Conservation (phyloP, 2,113 vertebrate species). For the Riparia riparia region DNA sequence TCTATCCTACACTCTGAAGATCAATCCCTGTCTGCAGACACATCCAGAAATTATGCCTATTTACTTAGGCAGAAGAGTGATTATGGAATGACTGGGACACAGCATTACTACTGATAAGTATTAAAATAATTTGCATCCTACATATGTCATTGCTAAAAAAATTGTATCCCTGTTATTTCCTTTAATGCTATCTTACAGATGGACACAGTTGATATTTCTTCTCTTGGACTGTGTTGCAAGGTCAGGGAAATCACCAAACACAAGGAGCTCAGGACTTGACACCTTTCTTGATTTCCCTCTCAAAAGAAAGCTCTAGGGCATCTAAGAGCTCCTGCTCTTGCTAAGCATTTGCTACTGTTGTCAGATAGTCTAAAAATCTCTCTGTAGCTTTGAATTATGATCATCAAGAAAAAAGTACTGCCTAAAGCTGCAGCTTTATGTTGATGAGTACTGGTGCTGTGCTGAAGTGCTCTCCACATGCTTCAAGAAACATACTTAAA, state of each 20-base stretch:
- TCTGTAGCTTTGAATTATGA: slow-evolving; percentile 34
- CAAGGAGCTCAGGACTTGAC: neutral
- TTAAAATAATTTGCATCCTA: neutral
- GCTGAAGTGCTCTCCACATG: neutral
- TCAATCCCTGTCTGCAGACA: neutral
- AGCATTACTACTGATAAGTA: neutral
- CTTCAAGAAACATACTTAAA: neutral
- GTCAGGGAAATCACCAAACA: neutral
- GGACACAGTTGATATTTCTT: neutral
- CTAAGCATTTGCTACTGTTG: neutral
- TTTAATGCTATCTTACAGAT: neutral
- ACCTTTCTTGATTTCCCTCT: neutral
- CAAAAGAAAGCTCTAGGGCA: neutral
- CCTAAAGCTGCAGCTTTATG: slow-evolving; percentile 27
- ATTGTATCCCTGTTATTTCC: neutral
- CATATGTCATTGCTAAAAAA: neutral
- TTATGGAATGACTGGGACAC: neutral
- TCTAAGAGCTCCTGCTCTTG: neutral
- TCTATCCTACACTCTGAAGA: neutral
- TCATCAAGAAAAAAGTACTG: neutral
- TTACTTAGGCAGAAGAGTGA: neutral
- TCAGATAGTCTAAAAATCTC: neutral
- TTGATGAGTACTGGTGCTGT: neutral
- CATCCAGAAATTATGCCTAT: neutral
- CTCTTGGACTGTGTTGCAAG: neutral